These are phyloP conservation scores for Ceraclea dissimilis DNA, from an alignment of 2,888 invertebrate species.

Conservation along the genomic window DNA sequence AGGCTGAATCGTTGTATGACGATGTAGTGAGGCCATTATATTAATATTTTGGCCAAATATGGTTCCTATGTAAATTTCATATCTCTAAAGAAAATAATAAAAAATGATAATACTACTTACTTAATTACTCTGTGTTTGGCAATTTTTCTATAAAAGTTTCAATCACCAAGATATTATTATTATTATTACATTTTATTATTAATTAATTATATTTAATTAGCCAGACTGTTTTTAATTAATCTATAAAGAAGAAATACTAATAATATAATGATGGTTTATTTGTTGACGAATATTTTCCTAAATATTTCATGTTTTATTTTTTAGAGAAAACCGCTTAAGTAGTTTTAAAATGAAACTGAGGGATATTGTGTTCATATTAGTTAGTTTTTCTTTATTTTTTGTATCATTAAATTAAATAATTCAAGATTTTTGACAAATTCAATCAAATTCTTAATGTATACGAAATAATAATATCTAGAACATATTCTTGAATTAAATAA, in stretches of 20 bases:
- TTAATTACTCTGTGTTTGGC: slow-evolving; percentile 23
- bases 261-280: too few species aligned
- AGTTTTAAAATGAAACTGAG: slow-evolving; percentile 8
- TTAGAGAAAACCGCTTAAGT: slow-evolving; percentile 25
- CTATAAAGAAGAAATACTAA: slow-evolving; percentile 1
- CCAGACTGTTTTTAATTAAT: slow-evolving; percentile 36
- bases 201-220: slow-evolving; percentile 38
- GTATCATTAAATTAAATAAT: too few species aligned
- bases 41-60: slow-evolving; percentile 34
- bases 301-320: slow-evolving; percentile 25
- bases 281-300: slow-evolving; percentile 29
- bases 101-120: not conserved
- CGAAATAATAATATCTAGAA: too few species aligned
- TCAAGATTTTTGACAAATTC: too few species aligned
- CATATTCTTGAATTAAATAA: too few species aligned
- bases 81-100: slow-evolving; percentile 21
- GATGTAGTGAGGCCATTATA: slow-evolving; percentile 17
- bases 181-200: not conserved
- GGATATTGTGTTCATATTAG: not conserved
- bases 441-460: too few species aligned
- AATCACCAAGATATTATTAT: slow-evolving; percentile 21
- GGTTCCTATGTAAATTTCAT: slow-evolving; percentile 55
- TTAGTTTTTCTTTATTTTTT: too few species aligned
- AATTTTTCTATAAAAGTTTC: slow-evolving; percentile 26
- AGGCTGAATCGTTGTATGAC: slow-evolving; percentile 20